A percentile compares a stretch with the other conserved stretches of the same genome.
Conservation (phyloP, 2,888 invertebrate genomes). For the Agrenia bidenticulata region DNA sequence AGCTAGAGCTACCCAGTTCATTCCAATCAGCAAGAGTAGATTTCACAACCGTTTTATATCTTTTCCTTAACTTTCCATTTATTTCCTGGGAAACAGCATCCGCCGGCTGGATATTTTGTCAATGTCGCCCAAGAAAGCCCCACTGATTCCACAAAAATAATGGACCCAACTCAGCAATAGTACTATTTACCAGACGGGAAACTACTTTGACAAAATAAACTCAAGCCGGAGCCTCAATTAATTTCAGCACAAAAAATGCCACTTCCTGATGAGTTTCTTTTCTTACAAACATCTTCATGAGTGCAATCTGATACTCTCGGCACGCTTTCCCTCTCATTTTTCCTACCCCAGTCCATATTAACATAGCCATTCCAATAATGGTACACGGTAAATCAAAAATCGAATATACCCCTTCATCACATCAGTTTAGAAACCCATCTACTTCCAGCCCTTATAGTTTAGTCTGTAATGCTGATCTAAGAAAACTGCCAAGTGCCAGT, state of each 20-base stretch:
- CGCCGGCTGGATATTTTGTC: conserved; percentile 15
- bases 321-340: too few relatives aligned
- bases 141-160: conserved; percentile 20
- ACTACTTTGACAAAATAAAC: neutral
- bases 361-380: too few relatives aligned
- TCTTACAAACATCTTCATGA: neutral
- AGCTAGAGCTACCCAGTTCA: conserved; percentile 3
- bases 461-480: too few relatives aligned
- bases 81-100: conserved; percentile 15
- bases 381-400: too few relatives aligned
- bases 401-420: too few relatives aligned
- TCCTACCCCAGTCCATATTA: too few relatives aligned
- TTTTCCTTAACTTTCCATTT: conserved; percentile 12
- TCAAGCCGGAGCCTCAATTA: conserved; percentile 11
- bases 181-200: conserved; percentile 10
- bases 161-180: conserved; percentile 6
- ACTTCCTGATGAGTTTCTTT: conserved; percentile 10
- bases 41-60: conserved; percentile 19
- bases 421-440: too few relatives aligned
- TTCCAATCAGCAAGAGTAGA: conserved; percentile 23
- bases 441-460: too few relatives aligned
- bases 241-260: conserved; percentile 12
- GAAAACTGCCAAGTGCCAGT: too few relatives aligned
- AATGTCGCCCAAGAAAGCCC: conserved; percentile 14
- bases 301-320: too few relatives aligned